Conservation (phyloP, 1,140 invertebrate species). For the Pantala flavescens region DNA sequence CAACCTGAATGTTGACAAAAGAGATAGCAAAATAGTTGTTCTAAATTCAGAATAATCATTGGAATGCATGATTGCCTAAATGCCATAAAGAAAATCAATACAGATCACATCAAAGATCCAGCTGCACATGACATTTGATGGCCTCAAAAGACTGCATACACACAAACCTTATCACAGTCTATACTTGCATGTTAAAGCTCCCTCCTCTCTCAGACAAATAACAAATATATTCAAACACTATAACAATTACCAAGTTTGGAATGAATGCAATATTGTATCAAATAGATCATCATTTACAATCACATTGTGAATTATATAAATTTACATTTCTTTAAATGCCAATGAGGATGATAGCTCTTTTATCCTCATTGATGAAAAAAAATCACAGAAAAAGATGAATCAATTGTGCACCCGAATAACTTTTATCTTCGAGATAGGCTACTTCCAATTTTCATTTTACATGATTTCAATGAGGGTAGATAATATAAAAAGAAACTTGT, state of each 20-base stretch:
- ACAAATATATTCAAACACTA: neutral
- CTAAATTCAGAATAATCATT: neutral
- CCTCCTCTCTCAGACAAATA: neutral
- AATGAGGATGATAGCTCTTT: neutral
- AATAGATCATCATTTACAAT: neutral
- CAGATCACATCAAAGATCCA: neutral
- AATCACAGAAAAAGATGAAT: neutral
- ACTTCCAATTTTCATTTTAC: neutral
- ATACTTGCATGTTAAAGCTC: neutral
- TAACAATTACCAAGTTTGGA: neutral
- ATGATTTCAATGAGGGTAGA: neutral
- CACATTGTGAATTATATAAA: neutral
- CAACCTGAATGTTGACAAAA: constrained; percentile 6
- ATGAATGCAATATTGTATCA: neutral
- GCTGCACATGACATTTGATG: neutral
- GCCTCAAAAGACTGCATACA: neutral
- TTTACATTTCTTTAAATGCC: constrained; percentile 7
- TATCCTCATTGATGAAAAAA: neutral
- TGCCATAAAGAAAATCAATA: neutral
- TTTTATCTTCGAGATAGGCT: neutral
- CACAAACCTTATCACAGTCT: neutral
- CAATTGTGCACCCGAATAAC: neutral
- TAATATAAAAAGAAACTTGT: neutral
- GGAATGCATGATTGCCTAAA: neutral
- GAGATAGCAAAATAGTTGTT: constrained; percentile 10